These are phyloP conservation scores for Timema cristinae DNA, from an alignment of 2,888 invertebrate genomes.

Conservation along the genomic window DNA sequence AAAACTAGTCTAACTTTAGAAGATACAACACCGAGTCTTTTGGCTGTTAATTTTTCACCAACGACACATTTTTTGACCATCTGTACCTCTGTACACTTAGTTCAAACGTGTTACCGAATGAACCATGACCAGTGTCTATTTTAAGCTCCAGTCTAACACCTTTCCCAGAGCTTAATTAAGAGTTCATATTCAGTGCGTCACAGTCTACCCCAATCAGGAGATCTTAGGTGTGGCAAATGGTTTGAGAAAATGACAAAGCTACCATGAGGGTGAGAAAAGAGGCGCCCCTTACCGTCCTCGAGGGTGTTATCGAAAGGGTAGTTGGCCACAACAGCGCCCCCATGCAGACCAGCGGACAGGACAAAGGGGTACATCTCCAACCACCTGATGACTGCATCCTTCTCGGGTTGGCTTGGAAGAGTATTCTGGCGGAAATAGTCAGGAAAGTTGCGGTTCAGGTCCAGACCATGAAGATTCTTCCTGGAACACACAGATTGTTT, in stretches of 20 bases:
- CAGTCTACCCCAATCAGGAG: no score
- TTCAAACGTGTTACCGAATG: no score
- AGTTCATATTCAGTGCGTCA: no score
- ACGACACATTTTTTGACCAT: no score
- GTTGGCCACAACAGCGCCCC: slow-evolving; percentile 63
- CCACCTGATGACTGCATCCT: slow-evolving; percentile 57
- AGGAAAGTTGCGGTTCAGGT: slow-evolving; percentile 61
- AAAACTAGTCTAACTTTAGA: no score
- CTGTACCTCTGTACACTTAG: no score
- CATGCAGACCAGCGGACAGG: slow-evolving; percentile 60
- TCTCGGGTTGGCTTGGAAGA: slow-evolving; percentile 50
- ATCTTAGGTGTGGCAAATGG: no score
- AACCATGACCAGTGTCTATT: no score
- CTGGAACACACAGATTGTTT: slow-evolving; percentile 36
- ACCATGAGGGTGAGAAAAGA: not conserved
- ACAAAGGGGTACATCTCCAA: slow-evolving; percentile 54
- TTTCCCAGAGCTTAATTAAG: no score
- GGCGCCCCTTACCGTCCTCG: slow-evolving; percentile 39
- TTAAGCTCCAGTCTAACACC: no score
- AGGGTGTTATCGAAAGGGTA: slow-evolving; percentile 63
- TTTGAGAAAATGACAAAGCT: not conserved
- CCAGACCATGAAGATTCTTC: slow-evolving; percentile 39
- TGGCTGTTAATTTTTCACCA: no score
- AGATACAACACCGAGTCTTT: no score
- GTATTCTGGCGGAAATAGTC: slow-evolving; percentile 40